Evolutionary conservation across 2,888 invertebrate genomes (phyloP).

Genomic region (Griposia aprilina): DNA sequence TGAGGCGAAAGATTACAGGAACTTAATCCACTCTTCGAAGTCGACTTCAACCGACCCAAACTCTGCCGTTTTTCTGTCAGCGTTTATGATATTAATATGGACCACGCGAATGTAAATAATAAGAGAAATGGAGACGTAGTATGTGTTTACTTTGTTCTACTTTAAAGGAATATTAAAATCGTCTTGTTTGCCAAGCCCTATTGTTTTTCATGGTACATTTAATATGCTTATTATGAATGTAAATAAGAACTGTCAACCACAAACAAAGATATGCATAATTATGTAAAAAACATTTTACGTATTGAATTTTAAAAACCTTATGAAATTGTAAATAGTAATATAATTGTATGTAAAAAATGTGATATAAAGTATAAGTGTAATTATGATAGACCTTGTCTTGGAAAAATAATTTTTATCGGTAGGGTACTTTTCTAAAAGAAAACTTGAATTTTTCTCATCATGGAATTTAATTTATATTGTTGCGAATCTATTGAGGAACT

Average conservation of each 20-base stretch:
- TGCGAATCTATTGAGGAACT: conserved; percentile 56
- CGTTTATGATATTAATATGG: conserved; percentile 73
- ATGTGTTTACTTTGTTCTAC: conserved; percentile 62
- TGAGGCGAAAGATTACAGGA: conserved; percentile 89
- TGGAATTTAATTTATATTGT: conserved; percentile 62
- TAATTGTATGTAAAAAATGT: conserved; percentile 75
- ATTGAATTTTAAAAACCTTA: conserved; percentile 61
- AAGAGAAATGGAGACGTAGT: conserved; percentile 25
- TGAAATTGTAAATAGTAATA: conserved; percentile 69
- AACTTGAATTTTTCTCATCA: conserved; percentile 63
- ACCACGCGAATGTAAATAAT: conserved; percentile 70
- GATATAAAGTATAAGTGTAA: conserved; percentile 73
- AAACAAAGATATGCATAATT: conserved; percentile 34
- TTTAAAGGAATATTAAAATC: conserved; percentile 64
- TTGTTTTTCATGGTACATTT: conserved; percentile 61
- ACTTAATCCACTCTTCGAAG: conserved; percentile 82
- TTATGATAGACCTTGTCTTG: conserved; percentile 64
- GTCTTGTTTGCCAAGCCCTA: conserved; percentile 61
- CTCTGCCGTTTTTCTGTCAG: conserved; percentile 69
- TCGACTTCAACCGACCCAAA: conserved; percentile 66
- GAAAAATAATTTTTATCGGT: conserved; percentile 63
- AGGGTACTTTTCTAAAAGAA: conserved; percentile 73
- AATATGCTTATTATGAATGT: conserved; percentile 60
- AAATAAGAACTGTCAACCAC: conserved; percentile 60
- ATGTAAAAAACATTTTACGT: conserved; percentile 42